Base-by-base conservation (phyloP, 2,113 vertebrate species). In the Canis aureus region DNA sequence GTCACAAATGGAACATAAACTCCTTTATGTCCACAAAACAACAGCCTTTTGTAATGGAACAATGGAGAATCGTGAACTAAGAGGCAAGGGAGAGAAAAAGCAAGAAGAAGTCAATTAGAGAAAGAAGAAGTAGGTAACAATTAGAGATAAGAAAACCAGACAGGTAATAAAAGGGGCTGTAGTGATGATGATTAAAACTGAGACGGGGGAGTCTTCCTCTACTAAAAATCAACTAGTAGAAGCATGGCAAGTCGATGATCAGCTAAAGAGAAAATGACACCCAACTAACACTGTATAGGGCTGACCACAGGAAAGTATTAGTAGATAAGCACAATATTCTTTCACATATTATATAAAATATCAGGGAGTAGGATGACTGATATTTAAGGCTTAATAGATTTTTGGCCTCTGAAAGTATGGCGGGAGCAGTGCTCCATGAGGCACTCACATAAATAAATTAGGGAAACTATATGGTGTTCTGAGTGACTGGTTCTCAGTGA, bases 381-480 rank as follows among this genome's bases (percentile, higher is more conserved):
- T 93, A 94, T 95, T 94, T 95, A 95, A 97, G 51, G 76, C 85
- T 96, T 96, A 97, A 97, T 67, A 94, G n/a, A 81, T 85, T 67
- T 95, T 85, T 38, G 91, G n/a, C 80, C 85, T 94, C 97, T 95
- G 38, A 17, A 82, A 97, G 76, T 32, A 67, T 43, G 29, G 81
- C 89, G 53, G 35, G 83, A 94, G 20, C 79, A 94, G 20, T 38
- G n/a, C 53, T 93, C 60, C 71, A 32, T 15, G 80, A 91, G 80
- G 66, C 49, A 67, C 73, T 85, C 15, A n/a, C 74, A 91, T 96
- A 92, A 97, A 97, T 97, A 95, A 96, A 97, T 94, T 91, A 93
- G 55, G 71, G 94, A 94, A 96, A 94, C 84, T 96, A 69, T 97
- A 85, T 49, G 78, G 62, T 74, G 96, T 89, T 97, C 81, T 95